These are phyloP conservation scores for Ciconia stormi DNA, from an alignment of 2,113 vertebrate genomes.

Conservation along the genomic window DNA sequence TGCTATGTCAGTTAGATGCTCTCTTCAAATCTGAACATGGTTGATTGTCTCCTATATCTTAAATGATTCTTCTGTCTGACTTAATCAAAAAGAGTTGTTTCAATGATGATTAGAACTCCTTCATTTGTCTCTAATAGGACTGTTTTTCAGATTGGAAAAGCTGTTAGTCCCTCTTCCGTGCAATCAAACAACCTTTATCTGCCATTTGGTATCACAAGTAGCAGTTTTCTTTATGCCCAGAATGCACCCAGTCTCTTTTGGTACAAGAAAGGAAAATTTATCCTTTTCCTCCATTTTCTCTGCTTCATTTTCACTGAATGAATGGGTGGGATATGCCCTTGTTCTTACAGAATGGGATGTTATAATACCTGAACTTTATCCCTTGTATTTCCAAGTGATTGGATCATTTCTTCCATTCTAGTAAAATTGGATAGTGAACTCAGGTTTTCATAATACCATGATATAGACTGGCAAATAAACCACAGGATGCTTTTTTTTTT, in stretches of 20 bases:
- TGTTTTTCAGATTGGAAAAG: background rate
- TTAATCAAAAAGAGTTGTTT: constrained; percentile 39
- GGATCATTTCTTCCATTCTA: background rate
- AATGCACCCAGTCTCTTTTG: background rate
- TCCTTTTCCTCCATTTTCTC: background rate
- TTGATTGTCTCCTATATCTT: background rate
- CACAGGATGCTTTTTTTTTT: background rate
- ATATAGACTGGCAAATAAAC: background rate
- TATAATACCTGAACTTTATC: background rate
- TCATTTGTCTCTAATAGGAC: constrained; percentile 15
- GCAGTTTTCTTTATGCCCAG: background rate
- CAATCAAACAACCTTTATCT: constrained; percentile 28
- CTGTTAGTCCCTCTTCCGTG: background rate
- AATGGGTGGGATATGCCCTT: background rate
- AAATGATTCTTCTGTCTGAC: constrained; percentile 8
- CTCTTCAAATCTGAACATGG: constrained; percentile 7
- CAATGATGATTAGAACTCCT: constrained; percentile 6
- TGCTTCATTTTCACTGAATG: constrained; percentile 1
- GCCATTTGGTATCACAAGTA: background rate
- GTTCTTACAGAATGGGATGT: background rate
- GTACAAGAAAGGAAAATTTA: background rate
- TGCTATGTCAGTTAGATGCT: background rate
- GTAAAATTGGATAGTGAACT: background rate
- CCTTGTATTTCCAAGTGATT: background rate
- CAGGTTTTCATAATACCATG: background rate